Evolutionary conservation across 2,888 invertebrate genomes (phyloP), one percentile per base, ranked within the genome.

Genomic region (Ophioninae sp.): DNA sequence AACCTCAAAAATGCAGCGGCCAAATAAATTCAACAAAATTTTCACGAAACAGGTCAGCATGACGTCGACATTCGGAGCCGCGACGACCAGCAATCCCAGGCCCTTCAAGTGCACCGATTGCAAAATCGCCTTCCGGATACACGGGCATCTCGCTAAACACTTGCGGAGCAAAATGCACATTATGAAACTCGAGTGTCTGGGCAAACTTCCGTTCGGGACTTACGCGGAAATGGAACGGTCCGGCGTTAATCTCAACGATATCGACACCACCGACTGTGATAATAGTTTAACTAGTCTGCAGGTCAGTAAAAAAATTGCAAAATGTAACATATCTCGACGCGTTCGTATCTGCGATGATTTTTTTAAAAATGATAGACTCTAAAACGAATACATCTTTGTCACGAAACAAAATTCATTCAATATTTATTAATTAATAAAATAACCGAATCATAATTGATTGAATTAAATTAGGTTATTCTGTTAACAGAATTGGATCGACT

Each of bases 41-140:
- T 39, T 17, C 17, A n/a, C 70, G 37, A 37, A 69, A 73, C 86
- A 94, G 94, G 94, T 95, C 72, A 97, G 96, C 89, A 97, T 97
- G 96, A 97, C 96, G 41, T 96, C 96, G 23, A 96, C 97, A 0
- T 97, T 97, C 91, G 97, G 97, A 7, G 96, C 98, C 75, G 94
- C 96, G 8, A 97, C 97, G 0, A 96, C 97, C 17, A 96, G 96
- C 86, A 99, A 99, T 93, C 99, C 99, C 2, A 95, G 99, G 73
- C 99, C 99, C 21, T 99, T 99, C 93, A 97, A 98, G 90, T 99
- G 99, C 93, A 96, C 96, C 23, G 98, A 99, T 91, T 99, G 99
- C 93, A 97, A 97, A 91, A 97, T 98, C 87, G 99, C 98, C 8
- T 99, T 99, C 93, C 95, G 98, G 88, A 99, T 99, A 90, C 99